Percentiles rank a stretch among this genome's conserved stretches.
These are phyloP conservation scores for Penaeus monodon DNA, from an alignment of 2,888 invertebrate genomes.

Conservation along the genomic window DNA sequence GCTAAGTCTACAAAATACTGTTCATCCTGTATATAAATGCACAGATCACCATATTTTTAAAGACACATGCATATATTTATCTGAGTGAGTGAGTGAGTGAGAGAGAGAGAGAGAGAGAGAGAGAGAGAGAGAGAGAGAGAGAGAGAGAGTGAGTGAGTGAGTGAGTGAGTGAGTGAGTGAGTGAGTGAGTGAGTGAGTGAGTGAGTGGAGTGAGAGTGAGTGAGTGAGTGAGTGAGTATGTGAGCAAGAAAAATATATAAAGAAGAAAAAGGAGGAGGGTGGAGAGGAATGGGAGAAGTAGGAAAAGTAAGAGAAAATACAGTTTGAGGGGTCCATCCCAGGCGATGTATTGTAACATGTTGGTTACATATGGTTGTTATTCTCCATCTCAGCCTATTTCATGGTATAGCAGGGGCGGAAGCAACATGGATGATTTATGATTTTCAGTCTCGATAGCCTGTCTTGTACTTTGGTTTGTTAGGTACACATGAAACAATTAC, in stretches of 20 bases:
- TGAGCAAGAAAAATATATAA: not conserved
- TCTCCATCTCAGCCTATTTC: not conserved
- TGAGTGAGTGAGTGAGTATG: constrained; percentile 4
- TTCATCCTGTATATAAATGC: no score
- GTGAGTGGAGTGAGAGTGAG: not conserved
- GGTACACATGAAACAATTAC: not conserved
- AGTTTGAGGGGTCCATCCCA: not conserved
- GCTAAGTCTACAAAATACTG: no score
- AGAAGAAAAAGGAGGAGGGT: not conserved
- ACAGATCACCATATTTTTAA: no score
- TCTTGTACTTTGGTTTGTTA: no score
- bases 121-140: not conserved
- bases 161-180: not conserved
- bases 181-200: no score
- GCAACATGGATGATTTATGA: not conserved
- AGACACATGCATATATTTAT: no score
- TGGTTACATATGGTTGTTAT: not conserved
- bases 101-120: no score
- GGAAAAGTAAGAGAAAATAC: not conserved
- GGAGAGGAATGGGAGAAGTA: not conserved
- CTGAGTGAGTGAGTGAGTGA: no score
- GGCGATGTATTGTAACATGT: not conserved
- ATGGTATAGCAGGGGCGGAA: not conserved
- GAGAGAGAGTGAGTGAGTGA: not conserved
- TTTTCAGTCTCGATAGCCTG: not conserved